Percentiles rank a stretch among this genome's conserved stretches.
phyloP scores from a whole-genome alignment of 2,888 invertebrate genomes.

The Notodonta dromedarius region DNA sequence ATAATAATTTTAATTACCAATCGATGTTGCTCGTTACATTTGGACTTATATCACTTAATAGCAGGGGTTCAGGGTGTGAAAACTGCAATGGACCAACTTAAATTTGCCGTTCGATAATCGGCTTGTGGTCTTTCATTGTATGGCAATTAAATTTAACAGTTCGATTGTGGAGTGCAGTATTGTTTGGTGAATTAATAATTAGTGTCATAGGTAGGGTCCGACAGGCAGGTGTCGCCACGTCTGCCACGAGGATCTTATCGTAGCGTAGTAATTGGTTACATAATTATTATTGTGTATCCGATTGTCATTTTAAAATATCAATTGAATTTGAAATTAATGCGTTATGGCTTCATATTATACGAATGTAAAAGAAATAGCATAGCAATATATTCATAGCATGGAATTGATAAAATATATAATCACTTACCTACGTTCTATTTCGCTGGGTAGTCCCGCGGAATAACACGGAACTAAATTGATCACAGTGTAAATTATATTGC shows the following conservation, averaged over 20 bases:
- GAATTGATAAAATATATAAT: no score
- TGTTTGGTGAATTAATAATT: conserved; percentile 21
- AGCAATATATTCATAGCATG: no score
- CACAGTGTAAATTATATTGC: no score
- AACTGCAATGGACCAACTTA: conserved; percentile 13
- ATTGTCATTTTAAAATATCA: conserved; percentile 34
- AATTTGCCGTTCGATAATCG: not conserved
- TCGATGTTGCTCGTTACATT: conserved; percentile 36
- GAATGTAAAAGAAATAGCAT: not conserved
- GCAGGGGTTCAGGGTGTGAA: conserved; percentile 29
- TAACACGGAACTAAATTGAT: no score
- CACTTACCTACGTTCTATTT: no score
- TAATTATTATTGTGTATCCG: conserved; percentile 29
- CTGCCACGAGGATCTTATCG: conserved; percentile 28
- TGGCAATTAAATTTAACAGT: not conserved
- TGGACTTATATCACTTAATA: conserved; percentile 37
- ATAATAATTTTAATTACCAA: conserved; percentile 66
- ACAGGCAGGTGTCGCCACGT: conserved; percentile 32
- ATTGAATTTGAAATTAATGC: conserved; percentile 19
- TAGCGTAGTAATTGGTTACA: conserved; percentile 30
- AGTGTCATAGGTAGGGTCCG: conserved; percentile 12
- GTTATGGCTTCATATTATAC: not conserved
- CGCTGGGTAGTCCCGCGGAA: no score
- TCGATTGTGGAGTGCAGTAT: no score
- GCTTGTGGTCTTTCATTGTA: not conserved